Base-by-base conservation (phyloP, 2,113 vertebrate genomes). In the Erpornis zantholeuca region DNA sequence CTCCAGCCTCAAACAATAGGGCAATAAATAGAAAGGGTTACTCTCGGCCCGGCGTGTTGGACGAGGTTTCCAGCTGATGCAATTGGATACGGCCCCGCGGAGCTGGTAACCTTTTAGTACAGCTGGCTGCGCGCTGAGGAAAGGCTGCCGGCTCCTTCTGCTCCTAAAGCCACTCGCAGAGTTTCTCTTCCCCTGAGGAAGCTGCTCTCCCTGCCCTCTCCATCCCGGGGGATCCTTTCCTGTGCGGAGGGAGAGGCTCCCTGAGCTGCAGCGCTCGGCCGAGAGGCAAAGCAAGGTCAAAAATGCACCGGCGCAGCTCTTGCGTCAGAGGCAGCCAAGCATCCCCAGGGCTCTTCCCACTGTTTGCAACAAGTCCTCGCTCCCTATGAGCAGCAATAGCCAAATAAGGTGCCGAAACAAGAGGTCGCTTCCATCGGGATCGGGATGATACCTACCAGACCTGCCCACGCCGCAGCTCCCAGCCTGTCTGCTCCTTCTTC, bases 341-440 rank as follows among this genome's bases (percentile, higher is more conserved):
- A 97, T 96, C 97, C 44, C 90, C 76, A 60, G 93, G 94, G 96
- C 92, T 93, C 95, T 94, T 97, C 95, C 94, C 96, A 83, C 89
- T 97, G 96, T 97, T 98, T 97, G 97, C 76, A 92, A 90, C 92
- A 95, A 95, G 97, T 79, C 93, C 86, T 90, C 36, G 4, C 95
- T 92, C 96, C 69, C 3, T 76, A 50, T 88, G 40, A 94, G 97
- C 98, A 91, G 93, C 94, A 82, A 98, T 98, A 63, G 85, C 98
- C 98, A 98, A 98, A 98, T 98, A 98, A 98, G 98, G 98, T 97
- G 82, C 95, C 91, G 31, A 97, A 98, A 90, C 24, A 35, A 94
- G 44, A 73, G 82, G 81, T 92, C 5, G 86, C 95, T 95, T 88
- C 93, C 92, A 92, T 42, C 53, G 66, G 96, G 95, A 85, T 63